Base-by-base conservation (phyloP, 2,888 invertebrate genomes). In the Incurvaria masculella region DNA sequence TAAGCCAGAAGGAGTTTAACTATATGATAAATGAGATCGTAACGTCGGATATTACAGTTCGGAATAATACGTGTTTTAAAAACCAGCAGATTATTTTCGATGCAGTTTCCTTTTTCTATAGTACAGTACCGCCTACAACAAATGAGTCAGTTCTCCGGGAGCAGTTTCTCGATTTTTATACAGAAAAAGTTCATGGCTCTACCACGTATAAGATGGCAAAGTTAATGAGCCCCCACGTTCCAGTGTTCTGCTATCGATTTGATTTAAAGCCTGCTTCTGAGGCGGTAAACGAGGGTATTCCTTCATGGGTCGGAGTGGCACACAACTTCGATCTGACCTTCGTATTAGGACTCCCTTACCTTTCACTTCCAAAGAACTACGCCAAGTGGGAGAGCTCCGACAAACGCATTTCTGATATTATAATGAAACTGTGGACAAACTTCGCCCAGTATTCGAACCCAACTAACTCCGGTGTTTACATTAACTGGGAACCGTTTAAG, bases 261-360 rank as follows among this genome's bases (percentile, higher is more conserved):
- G 91, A 91, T 65, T 74, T 84, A 56, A 86, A 88, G 55, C 86
- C 89, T 1, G 82, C 82, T 57, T 88, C 89, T 0, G 70, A 79
- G 44, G 74, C 81, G 21, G 85, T 83, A 2, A 80, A 81, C 42
- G 82, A 83, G 23, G 84, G 84, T 45, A 78, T 91, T 21, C 88
- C 91, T 0, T 83, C 83, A 42, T 91, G 91, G 91, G 83, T 89
- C 1, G 83, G 85, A 17, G 91, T 91, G 1, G 90, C 91, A 1
- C 91, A 91, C 63, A 85, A 89, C 65, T 90, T 86, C 56, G 92
- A 92, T 65, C 79, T 91, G 53, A 86, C 91, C 44, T 91, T 89
- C 62, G 82, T 89, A 5, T 91, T 91, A 81, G 92, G 92, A 1
- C 79, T 91, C 59, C 91, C 92, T 0, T 85, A 88, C 64, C 83